phyloP scores from a whole-genome alignment of 2,113 vertebrate species.

The Nestor notabilis region DNA sequence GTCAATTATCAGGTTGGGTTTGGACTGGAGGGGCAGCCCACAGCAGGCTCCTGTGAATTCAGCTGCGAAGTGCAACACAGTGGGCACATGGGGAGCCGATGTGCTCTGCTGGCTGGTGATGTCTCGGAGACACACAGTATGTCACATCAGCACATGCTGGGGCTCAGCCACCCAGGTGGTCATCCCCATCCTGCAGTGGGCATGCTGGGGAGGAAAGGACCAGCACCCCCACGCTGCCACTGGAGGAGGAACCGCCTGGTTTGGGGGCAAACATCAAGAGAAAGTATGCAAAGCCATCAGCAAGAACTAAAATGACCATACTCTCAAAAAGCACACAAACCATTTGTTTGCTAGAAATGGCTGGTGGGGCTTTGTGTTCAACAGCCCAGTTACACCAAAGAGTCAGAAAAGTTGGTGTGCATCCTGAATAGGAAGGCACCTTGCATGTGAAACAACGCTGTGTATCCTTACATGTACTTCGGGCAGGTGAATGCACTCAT shows the following conservation, averaged over 20 bases:
- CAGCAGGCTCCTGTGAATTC: constrained; percentile 38
- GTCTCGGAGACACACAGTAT: rapidly evolving
- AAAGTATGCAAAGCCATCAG: not conserved
- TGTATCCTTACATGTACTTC: not conserved
- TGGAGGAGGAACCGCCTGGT: not conserved
- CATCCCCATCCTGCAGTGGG: not conserved
- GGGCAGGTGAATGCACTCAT: not conserved
- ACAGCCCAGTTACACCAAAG: not conserved
- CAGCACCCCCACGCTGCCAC: rapidly evolving
- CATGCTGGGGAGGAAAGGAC: not conserved
- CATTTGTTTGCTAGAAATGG: not conserved
- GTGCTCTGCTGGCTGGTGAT: rapidly evolving
- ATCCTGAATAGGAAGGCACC: not conserved
- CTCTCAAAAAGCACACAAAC: not conserved
- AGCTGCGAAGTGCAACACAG: constrained; percentile 16
- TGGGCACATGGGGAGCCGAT: rapidly evolving
- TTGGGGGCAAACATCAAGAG: not conserved
- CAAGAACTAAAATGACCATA: not conserved
- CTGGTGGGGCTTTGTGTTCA: not conserved
- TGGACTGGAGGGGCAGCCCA: constrained; percentile 51
- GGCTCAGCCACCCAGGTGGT: not conserved
- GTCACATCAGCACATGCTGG: rapidly evolving
- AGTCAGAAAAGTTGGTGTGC: not conserved
- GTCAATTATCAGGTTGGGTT: constrained; percentile 70
- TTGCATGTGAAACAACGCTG: not conserved